Conservation (phyloP, 2,113 vertebrate genomes). For the Perca fluviatilis region DNA sequence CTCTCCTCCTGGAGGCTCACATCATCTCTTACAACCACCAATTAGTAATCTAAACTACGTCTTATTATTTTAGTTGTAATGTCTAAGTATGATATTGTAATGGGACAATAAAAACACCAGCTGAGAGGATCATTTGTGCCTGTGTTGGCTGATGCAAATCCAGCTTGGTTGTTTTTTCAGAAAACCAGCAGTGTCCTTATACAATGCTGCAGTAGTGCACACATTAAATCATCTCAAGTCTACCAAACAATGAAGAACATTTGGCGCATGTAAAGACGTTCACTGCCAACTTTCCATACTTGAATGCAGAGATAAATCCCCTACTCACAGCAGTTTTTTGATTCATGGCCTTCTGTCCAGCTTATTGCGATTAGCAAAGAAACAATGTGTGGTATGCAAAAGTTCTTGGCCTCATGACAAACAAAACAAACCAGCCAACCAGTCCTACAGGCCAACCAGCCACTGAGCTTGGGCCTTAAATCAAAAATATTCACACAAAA, state of each 20-base stretch:
- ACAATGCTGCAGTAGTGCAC: neutral
- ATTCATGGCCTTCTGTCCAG: conserved; percentile 10
- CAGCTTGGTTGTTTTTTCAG: neutral
- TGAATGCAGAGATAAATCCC: neutral
- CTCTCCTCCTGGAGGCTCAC: neutral
- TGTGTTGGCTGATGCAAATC: conserved; percentile 26
- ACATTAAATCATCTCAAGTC: conserved; percentile 1
- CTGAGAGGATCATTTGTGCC: conserved; percentile 50
- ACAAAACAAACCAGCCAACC: neutral
- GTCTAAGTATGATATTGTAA: neutral
- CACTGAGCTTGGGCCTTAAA: no score
- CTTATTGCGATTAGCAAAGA: neutral
- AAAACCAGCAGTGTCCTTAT: neutral
- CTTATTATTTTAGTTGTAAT: neutral
- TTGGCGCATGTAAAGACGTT: neutral
- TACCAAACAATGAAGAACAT: neutral
- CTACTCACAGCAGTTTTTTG: neutral
- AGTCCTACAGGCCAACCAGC: no score
- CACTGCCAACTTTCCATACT: neutral
- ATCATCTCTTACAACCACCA: neutral
- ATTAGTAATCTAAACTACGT: neutral
- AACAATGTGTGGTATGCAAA: neutral
- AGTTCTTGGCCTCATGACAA: neutral
- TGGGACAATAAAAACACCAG: conserved; percentile 14
- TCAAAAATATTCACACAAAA: no score